Base-by-base conservation (phyloP, 2,113 vertebrate genomes). In the Mastomys natalensis region DNA sequence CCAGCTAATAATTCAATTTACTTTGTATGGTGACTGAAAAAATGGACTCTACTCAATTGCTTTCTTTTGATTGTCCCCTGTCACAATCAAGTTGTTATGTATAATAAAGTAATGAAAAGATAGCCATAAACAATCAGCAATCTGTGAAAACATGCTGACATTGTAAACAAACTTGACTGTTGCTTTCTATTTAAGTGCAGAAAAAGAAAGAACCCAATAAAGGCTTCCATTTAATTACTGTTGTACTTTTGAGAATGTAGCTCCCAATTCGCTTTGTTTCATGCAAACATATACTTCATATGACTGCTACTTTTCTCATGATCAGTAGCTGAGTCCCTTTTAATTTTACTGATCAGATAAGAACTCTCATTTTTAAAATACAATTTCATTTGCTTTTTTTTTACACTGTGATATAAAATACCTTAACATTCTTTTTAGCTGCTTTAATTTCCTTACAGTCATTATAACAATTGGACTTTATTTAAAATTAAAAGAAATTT, bases 381-480 rank as follows among this genome's bases (percentile, higher is more conserved):
- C 31, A 77, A 29, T 64, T 96, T 82, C n/a, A 81, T 91, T 84
- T 80, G 45, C 45, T 19, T 53, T 68, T 51, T 48, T 95, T 87
- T 92, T 92, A 26, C 84, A 85, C 43, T 87, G 64, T 89, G 22
- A 31, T 87, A 74, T 89, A 34, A 85, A 53, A 70, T 64, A 81
- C 12, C 15, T 74, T 64, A 92, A 82, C 29, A 34, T 48, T 94
- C 31, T 78, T 95, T 94, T 81, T 24, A 76, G 66, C 22, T 77
- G 13, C 43, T 96, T 92, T 76, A 66, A 89, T 94, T 91, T 94
- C 96, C 73, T 97, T 62, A 84, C 48, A 81, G 22, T 62, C n/a
- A 80, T 87, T 93, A 78, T 82, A 81, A 94, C 53, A 58, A 29
- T 73, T 72, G 17, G 9, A 73, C 21, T 82, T 31, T 86, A 78